A percentile compares a stretch with the other conserved stretches of the same genome.
Conservation (phyloP, 1,140 invertebrate species). For the Drosophila kohkoa region DNA sequence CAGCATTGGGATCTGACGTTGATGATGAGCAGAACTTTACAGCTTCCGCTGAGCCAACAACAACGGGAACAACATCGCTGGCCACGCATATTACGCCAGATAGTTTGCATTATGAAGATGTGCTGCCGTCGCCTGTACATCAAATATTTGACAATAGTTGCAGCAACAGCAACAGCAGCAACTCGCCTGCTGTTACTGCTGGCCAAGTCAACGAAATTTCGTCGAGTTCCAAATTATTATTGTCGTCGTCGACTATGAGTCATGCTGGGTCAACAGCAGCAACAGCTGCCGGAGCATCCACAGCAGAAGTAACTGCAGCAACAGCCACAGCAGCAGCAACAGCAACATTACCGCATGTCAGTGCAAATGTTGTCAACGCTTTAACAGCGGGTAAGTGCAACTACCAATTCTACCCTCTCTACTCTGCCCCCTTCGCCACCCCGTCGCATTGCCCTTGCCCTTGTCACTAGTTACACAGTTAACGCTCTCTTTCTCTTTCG, state of each 20-base stretch:
- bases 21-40: slow-evolving; percentile 80
- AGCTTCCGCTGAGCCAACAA: slow-evolving; percentile 66
- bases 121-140: slow-evolving; percentile 51
- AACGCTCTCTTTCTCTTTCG: background rate
- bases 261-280: slow-evolving; percentile 49
- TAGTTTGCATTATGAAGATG: slow-evolving; percentile 81
- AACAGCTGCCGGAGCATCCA: slow-evolving; percentile 25
- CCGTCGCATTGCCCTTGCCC: slow-evolving; percentile 2
- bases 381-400: slow-evolving; percentile 69
- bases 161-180: slow-evolving; percentile 43
- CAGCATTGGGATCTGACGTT: slow-evolving; percentile 55
- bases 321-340: slow-evolving; percentile 29
- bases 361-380: slow-evolving; percentile 66
- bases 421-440: background rate
- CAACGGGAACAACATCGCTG: slow-evolving; percentile 17
- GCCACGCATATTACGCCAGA: slow-evolving; percentile 62
- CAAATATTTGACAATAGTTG: slow-evolving; percentile 76
- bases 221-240: slow-evolving; percentile 70
- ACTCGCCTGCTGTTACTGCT: slow-evolving; percentile 19
- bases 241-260: slow-evolving; percentile 47
- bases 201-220: slow-evolving; percentile 45
- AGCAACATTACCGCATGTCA: slow-evolving; percentile 66
- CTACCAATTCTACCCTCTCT: slow-evolving; percentile 10
- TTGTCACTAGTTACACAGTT: slow-evolving; percentile 33
- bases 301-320: slow-evolving; percentile 30